These are phyloP conservation scores for Himalopsyche anomala DNA, from an alignment of 2,888 invertebrate genomes.

Conservation along the genomic window DNA sequence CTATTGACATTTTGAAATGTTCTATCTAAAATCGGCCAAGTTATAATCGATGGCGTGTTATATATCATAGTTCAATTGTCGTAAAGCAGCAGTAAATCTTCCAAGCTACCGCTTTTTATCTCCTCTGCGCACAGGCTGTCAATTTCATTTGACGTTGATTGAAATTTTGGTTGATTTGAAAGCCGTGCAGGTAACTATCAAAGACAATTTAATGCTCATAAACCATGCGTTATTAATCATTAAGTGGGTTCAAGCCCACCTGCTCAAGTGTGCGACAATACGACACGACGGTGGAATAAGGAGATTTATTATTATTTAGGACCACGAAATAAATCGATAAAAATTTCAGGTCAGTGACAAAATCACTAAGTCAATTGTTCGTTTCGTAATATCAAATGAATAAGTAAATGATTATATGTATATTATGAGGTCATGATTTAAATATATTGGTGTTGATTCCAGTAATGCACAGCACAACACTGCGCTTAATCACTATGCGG, in stretches of 20 bases:
- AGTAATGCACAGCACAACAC: too few species aligned
- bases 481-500: too few species aligned
- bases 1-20: too few species aligned
- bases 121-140: not conserved
- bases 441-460: too few species aligned
- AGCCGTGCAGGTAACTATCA: not conserved
- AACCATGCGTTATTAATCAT: constrained; percentile 12
- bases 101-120: constrained; percentile 10
- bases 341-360: not conserved
- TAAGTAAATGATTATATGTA: too few species aligned
- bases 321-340: not conserved
- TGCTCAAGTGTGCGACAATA: not conserved
- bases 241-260: not conserved
- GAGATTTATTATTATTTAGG: not conserved
- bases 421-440: too few species aligned
- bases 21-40: too few species aligned
- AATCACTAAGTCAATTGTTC: not conserved
- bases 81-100: not conserved
- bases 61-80: not conserved
- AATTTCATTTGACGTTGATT: constrained; percentile 7
- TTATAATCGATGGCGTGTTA: too few species aligned
- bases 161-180: not conserved
- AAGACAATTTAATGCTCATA: not conserved
- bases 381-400: too few species aligned
- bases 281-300: not conserved